Conservation (phyloP, 35 echinoderm and acorn worm genomes). For the Apostichopus parvimensis region DNA sequence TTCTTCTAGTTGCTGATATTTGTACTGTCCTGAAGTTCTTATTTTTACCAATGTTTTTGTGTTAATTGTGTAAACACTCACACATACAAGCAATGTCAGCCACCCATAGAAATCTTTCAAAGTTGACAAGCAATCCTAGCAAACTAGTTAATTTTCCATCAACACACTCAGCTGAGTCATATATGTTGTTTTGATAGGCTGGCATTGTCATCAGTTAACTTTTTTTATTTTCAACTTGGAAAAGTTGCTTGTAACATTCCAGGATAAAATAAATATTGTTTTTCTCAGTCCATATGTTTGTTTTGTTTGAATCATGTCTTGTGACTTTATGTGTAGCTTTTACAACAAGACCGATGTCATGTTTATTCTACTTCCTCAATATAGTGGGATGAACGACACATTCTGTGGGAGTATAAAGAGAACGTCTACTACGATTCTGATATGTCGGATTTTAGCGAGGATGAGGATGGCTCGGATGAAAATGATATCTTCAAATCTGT, state of each 20-base stretch:
- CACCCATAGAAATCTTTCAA: background rate
- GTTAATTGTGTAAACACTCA: no score
- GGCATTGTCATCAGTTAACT: no score
- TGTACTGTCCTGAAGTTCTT: no score
- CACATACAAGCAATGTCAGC: background rate
- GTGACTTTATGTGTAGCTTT: background rate
- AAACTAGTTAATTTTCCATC: background rate
- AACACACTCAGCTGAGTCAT: background rate
- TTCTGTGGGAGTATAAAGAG: slow-evolving; percentile 59
- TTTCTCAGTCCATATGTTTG: background rate
- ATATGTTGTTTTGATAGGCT: no score
- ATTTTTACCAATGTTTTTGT: background rate
- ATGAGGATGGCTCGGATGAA: slow-evolving; percentile 43
- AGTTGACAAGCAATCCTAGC: background rate
- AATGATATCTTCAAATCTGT: slow-evolving; percentile 57
- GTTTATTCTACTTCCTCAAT: background rate
- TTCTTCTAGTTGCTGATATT: no score
- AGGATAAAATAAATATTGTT: background rate
- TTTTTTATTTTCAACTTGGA: background rate
- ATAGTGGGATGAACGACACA: slow-evolving; percentile 76
- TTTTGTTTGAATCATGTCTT: background rate
- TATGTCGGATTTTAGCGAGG: slow-evolving; percentile 35
- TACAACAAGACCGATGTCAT: background rate
- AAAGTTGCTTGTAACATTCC: background rate
- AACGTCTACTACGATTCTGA: slow-evolving; percentile 28